Base-by-base conservation (phyloP, 2,797 vertebrate species). In the Falco columbarius region DNA sequence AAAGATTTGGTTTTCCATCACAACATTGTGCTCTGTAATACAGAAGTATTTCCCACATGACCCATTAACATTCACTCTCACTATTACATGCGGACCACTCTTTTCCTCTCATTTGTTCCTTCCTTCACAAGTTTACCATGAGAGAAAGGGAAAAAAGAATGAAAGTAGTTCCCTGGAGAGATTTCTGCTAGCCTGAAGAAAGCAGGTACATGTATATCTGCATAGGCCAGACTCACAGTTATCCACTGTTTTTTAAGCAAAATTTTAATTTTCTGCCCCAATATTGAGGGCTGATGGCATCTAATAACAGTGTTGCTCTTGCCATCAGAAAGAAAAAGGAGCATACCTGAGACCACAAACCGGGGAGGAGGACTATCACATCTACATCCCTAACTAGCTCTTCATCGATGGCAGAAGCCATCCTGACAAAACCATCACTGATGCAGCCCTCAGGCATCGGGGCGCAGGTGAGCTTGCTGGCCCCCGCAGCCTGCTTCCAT, bases 41-140 rank as follows among this genome's bases (percentile, higher is more conserved):
- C 0, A 74, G 66, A 54, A 59, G 32, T 86, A 96, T 94, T 93
- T 96, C 96, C 90, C 90, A 89, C 65, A 54, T 12, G 87, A 10
- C 52, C 85, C 72, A 95, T 94, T 91, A 95, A 70, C 40, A 87
- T 70, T 81, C 83, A 55, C 67, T 59, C 71, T 61, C 1, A 2
- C 34, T 92, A 62, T 85, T 92, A 90, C 74, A 82, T 3, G 14
- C 0, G 0, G 67, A 32, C 71, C 36, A 42, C 86, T 62, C 46
- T 86, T 75, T 91, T 91, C 72, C 88, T 89, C 74, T 89, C 59
- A 84, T 97, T 95, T 93, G 51, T 86, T 93, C 74, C 67, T 91
- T 91, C 65, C 75, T 89, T 83, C 88, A 85, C 29, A 87, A 82
- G 85, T 92, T 89, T 65, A 68, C 81, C 77, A 87, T 18, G 32